Percentiles rank a stretch among this genome's conserved stretches.
Conservation (phyloP, 2,113 vertebrate genomes). For the Brachyhypopomus gauderio region DNA sequence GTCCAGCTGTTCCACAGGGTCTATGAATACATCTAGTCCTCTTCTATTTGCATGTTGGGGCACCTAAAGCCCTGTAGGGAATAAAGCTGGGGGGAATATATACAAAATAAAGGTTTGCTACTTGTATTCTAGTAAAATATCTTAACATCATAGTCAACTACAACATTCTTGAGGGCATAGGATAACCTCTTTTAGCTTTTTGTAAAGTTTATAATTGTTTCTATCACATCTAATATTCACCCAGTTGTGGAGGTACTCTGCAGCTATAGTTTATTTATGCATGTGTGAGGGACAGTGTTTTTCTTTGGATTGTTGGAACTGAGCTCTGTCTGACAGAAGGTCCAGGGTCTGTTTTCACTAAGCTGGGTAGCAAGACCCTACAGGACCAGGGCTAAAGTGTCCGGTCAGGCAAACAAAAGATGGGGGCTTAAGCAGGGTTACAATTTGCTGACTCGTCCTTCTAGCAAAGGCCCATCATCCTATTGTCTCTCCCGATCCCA, state of each 20-base stretch:
- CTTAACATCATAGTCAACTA: no score
- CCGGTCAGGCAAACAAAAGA: conserved; percentile 67
- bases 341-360: conserved; percentile 68
- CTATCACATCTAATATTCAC: no score
- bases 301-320: conserved; percentile 45
- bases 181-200: no score
- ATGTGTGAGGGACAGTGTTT: conserved; percentile 42
- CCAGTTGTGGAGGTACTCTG: not conserved
- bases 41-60: conserved; percentile 14
- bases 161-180: no score
- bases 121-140: no score
- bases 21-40: not conserved
- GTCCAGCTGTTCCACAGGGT: no score
- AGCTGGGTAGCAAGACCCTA: conserved; percentile 73
- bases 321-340: conserved; percentile 64
- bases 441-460: conserved; percentile 79
- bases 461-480: conserved; percentile 66
- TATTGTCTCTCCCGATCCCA: conserved; percentile 37
- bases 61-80: conserved; percentile 12
- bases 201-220: no score
- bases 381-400: conserved; percentile 69
- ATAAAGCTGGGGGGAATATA: not conserved
- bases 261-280: not conserved
- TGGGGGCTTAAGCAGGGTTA: conserved; percentile 65
- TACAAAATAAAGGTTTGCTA: no score